phyloP scores from a whole-genome alignment of 2,888 invertebrate genomes.

The Lasioglossum oenotherae region DNA sequence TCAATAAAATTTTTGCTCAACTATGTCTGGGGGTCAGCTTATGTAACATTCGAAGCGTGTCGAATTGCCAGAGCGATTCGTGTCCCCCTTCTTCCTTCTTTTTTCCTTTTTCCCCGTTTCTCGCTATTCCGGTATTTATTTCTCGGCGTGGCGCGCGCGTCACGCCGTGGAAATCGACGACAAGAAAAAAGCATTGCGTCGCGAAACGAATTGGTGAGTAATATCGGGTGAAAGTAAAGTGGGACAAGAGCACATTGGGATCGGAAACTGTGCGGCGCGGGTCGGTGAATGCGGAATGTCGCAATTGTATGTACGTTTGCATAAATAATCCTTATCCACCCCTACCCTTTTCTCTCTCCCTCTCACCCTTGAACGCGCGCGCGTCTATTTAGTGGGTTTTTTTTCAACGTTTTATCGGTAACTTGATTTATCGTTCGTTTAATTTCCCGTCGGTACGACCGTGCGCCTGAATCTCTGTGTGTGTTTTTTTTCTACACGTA shows the following conservation, averaged over 20 bases:
- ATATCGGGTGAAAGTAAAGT: constrained; percentile 34
- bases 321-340: constrained; percentile 31
- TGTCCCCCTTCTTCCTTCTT: not conserved
- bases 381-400: constrained; percentile 15
- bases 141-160: not conserved
- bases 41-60: constrained; percentile 34
- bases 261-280: constrained; percentile 14
- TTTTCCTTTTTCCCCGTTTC: not conserved
- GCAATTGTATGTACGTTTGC: constrained; percentile 29
- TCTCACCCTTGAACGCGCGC: not conserved
- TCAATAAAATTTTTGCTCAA: no score
- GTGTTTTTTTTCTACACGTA: constrained; percentile 10
- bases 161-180: not conserved
- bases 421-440: constrained; percentile 45
- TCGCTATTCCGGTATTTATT: not conserved
- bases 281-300: not conserved
- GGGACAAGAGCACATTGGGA: not conserved
- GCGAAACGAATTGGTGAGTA: constrained; percentile 13
- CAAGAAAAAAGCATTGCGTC: not conserved
- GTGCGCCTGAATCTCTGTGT: not conserved
- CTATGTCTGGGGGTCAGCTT: no score
- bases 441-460: constrained; percentile 31
- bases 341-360: not conserved
- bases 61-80: not conserved
- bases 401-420: constrained; percentile 33